phyloP scores from a whole-genome alignment of 1,140 invertebrate species.

The Ostrea edulis region DNA sequence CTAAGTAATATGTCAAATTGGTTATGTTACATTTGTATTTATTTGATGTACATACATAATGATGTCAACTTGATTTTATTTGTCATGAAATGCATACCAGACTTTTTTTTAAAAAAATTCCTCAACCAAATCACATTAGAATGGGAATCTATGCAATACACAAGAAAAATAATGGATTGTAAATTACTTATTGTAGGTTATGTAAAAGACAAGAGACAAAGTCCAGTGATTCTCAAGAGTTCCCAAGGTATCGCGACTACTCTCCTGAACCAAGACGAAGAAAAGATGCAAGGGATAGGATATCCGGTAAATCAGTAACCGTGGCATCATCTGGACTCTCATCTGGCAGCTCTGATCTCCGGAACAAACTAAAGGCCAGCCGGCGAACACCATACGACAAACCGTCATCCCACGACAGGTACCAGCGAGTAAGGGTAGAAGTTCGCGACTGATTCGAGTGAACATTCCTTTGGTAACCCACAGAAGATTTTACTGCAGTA shows the following conservation, averaged over 20 bases:
- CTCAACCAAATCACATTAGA: no score
- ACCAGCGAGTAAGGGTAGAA: constrained; percentile 17
- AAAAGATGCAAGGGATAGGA: constrained; percentile 36
- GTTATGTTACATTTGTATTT: no score
- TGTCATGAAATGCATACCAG: no score
- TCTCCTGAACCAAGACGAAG: neutral
- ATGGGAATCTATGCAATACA: no score
- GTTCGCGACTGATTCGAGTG: constrained; percentile 19
- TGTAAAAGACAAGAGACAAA: neutral
- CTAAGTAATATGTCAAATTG: no score
- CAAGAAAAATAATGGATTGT: neutral
- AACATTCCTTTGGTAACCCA: neutral
- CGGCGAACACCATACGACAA: constrained; percentile 34
- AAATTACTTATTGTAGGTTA: neutral
- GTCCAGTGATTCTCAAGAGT: constrained; percentile 7
- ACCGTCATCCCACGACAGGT: neutral
- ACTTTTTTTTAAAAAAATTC: no score
- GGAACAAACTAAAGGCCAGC: constrained; percentile 32
- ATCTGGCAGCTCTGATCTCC: constrained; percentile 15
- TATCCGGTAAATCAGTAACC: constrained; percentile 18
- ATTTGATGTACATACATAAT: no score
- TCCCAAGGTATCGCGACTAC: neutral
- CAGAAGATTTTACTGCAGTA: neutral
- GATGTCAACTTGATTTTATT: no score
- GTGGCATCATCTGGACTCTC: neutral